phyloP scores from a whole-genome alignment of 2,888 invertebrate species.

The Acrobasis consociella region DNA sequence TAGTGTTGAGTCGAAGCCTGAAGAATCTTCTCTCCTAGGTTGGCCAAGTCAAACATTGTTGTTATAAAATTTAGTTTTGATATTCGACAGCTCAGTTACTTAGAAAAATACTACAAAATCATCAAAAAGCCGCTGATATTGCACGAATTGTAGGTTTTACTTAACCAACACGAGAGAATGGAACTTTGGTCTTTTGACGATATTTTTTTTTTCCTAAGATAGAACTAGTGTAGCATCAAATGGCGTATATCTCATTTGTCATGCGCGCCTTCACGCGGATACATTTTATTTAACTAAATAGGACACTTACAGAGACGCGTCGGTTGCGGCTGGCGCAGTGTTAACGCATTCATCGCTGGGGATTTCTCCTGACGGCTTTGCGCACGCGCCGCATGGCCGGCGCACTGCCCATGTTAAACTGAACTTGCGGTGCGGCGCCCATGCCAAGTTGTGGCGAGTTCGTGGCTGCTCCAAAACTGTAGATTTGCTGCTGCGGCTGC shows the following conservation, averaged over 20 bases:
- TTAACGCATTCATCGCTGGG: slow-evolving; percentile 51
- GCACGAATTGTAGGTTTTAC: too few relatives aligned
- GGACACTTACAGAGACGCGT: slow-evolving; percentile 19
- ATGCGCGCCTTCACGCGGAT: neutral
- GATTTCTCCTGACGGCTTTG: slow-evolving; percentile 62
- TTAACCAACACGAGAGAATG: too few relatives aligned
- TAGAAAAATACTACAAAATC: too few relatives aligned
- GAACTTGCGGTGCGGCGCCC: slow-evolving; percentile 47
- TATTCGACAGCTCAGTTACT: too few relatives aligned
- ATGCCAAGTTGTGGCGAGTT: neutral
- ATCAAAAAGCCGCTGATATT: too few relatives aligned
- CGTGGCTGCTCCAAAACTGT: slow-evolving; percentile 49
- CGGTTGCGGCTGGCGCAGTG: neutral
- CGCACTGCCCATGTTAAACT: slow-evolving; percentile 66
- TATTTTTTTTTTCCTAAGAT: too few relatives aligned
- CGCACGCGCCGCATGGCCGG: slow-evolving; percentile 53
- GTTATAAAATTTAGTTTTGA: too few relatives aligned
- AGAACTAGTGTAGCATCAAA: neutral
- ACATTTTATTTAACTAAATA: slow-evolving; percentile 18
- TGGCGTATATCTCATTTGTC: slow-evolving; percentile 6
- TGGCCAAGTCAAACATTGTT: too few relatives aligned
- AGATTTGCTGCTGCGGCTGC: slow-evolving; percentile 44
- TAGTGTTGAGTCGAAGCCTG: too few relatives aligned
- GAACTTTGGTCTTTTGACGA: too few relatives aligned
- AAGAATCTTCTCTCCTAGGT: too few relatives aligned